Conservation (phyloP, 2,113 vertebrate species). For the Sus scrofa region DNA sequence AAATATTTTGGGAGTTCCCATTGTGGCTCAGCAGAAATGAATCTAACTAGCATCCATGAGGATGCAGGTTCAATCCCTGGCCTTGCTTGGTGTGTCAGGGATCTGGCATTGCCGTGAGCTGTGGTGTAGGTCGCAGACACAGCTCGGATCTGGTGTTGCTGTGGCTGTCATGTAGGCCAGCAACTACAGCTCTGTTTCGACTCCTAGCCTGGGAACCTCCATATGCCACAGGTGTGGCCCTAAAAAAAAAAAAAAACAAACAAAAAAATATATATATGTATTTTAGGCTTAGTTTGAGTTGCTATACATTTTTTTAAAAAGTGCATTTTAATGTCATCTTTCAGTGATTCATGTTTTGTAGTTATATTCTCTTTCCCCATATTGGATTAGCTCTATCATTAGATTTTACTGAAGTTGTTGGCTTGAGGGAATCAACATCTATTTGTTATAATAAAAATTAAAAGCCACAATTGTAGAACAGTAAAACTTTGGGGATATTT, state of each 20-base stretch:
- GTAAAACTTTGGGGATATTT: neutral
- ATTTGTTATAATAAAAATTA: constrained; percentile 46
- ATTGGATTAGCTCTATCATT: neutral
- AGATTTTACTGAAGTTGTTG: constrained; percentile 28
- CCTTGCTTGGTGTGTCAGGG: too few species aligned
- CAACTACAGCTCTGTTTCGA: too few species aligned
- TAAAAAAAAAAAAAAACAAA: too few species aligned
- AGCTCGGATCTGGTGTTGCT: too few species aligned
- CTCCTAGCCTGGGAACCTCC: too few species aligned
- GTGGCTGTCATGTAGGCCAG: too few species aligned
- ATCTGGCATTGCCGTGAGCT: too few species aligned
- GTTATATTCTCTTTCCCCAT: neutral
- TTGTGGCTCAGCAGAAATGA: too few species aligned
- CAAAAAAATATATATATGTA: neutral
- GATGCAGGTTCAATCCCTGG: too few species aligned
- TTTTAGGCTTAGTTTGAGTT: constrained; percentile 56
- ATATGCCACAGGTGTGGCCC: too few species aligned
- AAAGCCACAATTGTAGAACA: constrained; percentile 40
- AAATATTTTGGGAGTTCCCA: neutral
- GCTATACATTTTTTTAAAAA: neutral
- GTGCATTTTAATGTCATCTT: neutral
- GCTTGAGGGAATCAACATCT: neutral
- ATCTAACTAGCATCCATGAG: too few species aligned
- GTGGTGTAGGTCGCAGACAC: too few species aligned
- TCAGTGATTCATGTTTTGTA: neutral